Percentiles rank a stretch among this genome's conserved stretches.
phyloP scores from a whole-genome alignment of 35 echinoderm and acorn worm genomes.

The Diadema setosum region DNA sequence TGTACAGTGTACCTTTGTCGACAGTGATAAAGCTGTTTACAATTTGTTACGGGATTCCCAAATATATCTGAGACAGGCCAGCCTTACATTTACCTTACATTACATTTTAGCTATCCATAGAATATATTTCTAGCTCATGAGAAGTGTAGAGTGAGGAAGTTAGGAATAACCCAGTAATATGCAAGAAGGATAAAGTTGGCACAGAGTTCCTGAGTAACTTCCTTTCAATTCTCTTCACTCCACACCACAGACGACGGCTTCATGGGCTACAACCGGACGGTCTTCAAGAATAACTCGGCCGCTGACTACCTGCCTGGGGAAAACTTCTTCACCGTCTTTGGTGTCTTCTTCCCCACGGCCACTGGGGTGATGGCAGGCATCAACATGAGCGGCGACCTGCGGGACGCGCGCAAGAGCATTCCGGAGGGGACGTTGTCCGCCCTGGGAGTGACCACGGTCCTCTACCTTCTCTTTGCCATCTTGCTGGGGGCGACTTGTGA shows the following conservation, averaged over 20 bases:
- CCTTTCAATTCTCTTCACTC: neutral
- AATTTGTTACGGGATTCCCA: too few relatives aligned
- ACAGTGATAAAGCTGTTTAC: too few relatives aligned
- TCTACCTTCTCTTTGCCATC: slow-evolving; percentile 86
- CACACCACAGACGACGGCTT: slow-evolving; percentile 84
- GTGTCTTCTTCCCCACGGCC: slow-evolving; percentile 97
- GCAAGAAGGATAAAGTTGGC: too few relatives aligned
- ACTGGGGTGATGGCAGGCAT: slow-evolving; percentile 97
- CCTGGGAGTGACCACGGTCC: slow-evolving; percentile 68
- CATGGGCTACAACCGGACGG: slow-evolving; percentile 54
- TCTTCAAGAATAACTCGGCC: slow-evolving; percentile 73
- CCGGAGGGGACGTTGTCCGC: slow-evolving; percentile 85
- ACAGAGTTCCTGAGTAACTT: neutral
- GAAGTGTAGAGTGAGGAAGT: too few relatives aligned
- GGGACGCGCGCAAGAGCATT: slow-evolving; percentile 77
- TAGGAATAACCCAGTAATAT: too few relatives aligned
- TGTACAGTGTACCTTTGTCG: too few relatives aligned
- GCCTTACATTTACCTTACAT: too few relatives aligned
- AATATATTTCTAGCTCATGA: too few relatives aligned
- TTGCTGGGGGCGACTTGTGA: slow-evolving; percentile 79
- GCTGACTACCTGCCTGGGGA: slow-evolving; percentile 51
- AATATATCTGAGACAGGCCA: too few relatives aligned
- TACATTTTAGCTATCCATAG: too few relatives aligned
- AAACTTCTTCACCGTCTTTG: slow-evolving; percentile 93
- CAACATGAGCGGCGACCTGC: slow-evolving; percentile 97